Base-by-base conservation (phyloP, 2,797 vertebrate genomes). In the Gambusia yucatana region DNA sequence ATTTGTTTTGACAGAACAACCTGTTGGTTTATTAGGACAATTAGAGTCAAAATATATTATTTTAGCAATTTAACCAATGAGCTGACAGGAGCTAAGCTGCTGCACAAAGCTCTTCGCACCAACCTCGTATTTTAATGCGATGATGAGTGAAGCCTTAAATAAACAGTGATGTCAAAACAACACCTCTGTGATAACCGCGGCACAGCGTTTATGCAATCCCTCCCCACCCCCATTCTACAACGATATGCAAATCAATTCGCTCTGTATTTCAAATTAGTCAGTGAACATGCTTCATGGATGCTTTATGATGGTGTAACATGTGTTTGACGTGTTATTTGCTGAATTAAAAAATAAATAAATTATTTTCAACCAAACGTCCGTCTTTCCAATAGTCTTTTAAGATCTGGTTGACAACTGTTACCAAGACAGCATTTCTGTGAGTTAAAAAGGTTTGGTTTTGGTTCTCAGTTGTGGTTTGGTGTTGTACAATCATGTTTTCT, bases 311-410 rank as follows among this genome's bases (percentile, higher is more conserved):
- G 81, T 78, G 65, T 72, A 87, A 77, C 80, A 75, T 77, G 59
- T 86, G 76, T 84, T 81, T 88, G 17, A 81, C 78, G 83, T 89
- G 80, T 46, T 80, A 50, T 91, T 85, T 82, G 84, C 87, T 85
- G 81, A 81, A 84, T 81, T 72, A 84, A 74, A 65, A 59, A 92
- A 77, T 83, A 89, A 88, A 90, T 5, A 89, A 87, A 89, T 5
- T 0, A 86, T 93, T 91, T 93, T 90, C 81, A 84, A 79, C 50
- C 76, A 67, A 77, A n/a, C 3, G 61, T 25, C 46, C 1, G 4
- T 50, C 61, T 30, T 7, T 30, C 13, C 2, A 1, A 41, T 73
- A 39, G 3, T 43, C 30, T 57, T 16, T 33, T 33, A 36, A 25
- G 7, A 43, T 8, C 30, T 55, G 6, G 11, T 46, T 10, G 22